Evolutionary conservation across 1,140 invertebrate genomes (phyloP).

Genomic region (Coelopa frigida): DNA sequence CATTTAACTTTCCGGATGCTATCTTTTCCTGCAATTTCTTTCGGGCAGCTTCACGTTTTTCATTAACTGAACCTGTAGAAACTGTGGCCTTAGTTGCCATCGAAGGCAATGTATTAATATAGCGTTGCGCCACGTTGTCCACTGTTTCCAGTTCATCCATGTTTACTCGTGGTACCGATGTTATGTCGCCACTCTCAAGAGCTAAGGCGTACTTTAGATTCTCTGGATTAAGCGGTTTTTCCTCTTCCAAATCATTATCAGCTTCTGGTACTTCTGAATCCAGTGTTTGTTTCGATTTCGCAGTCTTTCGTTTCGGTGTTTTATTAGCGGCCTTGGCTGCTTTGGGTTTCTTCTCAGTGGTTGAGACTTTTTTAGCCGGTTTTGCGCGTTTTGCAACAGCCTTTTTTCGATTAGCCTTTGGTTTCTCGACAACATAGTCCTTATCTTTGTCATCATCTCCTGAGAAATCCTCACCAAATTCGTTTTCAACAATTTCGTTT

Average conservation of each 20-base stretch:
- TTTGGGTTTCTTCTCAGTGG: conserved; percentile 6
- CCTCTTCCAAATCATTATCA: too few species aligned
- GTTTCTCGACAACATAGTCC: conserved; percentile 6
- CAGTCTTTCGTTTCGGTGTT: not conserved
- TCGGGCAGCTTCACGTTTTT: conserved; percentile 42
- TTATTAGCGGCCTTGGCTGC: not conserved
- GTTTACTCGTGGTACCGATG: conserved; percentile 31
- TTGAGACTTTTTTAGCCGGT: not conserved
- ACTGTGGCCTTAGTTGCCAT: conserved; percentile 4
- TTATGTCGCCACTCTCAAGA: conserved; percentile 33
- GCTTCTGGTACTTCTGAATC: conserved; percentile 16
- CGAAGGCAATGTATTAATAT: conserved; percentile 34
- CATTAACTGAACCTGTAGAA: conserved; percentile 11
- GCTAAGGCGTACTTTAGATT: conserved; percentile 36
- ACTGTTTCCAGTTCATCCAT: conserved; percentile 26
- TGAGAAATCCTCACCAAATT: conserved; percentile 24
- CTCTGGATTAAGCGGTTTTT: conserved; percentile 24
- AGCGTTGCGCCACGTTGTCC: conserved; percentile 29
- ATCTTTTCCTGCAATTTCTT: conserved; percentile 60
- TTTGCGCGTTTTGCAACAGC: not conserved
- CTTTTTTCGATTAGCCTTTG: conserved; percentile 4
- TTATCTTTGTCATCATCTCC: conserved; percentile 22
- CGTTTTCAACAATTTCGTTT: not conserved
- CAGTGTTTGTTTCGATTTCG: not conserved
- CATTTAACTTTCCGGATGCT: conserved; percentile 62